phyloP scores from a whole-genome alignment of 2,888 invertebrate genomes.

The Acrobasis repandana region DNA sequence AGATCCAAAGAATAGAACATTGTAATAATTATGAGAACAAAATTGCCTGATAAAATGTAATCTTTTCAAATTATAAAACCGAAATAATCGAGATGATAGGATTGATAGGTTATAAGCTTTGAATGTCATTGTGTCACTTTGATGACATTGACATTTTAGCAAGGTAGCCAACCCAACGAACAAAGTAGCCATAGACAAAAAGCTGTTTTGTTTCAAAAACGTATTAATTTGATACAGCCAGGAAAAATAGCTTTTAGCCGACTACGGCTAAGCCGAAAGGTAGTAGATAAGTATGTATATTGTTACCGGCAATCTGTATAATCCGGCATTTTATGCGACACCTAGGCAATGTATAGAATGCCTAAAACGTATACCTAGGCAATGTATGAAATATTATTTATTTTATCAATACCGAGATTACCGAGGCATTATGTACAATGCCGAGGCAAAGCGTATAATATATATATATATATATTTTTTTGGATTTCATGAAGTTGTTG shows the following conservation, averaged over 20 bases:
- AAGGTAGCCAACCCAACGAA: not conserved
- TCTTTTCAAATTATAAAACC: slow-evolving; percentile 46
- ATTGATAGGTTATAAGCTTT: slow-evolving; percentile 60
- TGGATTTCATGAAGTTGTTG: too few relatives aligned
- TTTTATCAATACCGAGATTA: too few relatives aligned
- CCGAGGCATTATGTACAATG: too few relatives aligned
- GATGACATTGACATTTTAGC: slow-evolving; percentile 7
- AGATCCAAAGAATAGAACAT: slow-evolving; percentile 91
- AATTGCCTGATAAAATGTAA: slow-evolving; percentile 39
- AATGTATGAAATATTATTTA: too few relatives aligned
- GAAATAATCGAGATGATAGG: slow-evolving; percentile 47
- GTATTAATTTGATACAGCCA: not conserved
- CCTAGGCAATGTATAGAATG: too few relatives aligned
- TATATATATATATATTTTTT: too few relatives aligned
- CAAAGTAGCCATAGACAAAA: not conserved
- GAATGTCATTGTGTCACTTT: slow-evolving; percentile 37
- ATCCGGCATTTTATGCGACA: too few relatives aligned
- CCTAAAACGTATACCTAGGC: too few relatives aligned
- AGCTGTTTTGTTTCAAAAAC: not conserved
- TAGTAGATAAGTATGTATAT: too few relatives aligned
- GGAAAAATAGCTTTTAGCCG: not conserved
- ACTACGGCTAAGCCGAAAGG: too few relatives aligned
- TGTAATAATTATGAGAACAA: slow-evolving; percentile 48
- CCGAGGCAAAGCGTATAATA: too few relatives aligned
- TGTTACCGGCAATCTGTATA: too few relatives aligned